Base-by-base conservation (phyloP, 2,113 vertebrate genomes). In the Daboia siamensis region DNA sequence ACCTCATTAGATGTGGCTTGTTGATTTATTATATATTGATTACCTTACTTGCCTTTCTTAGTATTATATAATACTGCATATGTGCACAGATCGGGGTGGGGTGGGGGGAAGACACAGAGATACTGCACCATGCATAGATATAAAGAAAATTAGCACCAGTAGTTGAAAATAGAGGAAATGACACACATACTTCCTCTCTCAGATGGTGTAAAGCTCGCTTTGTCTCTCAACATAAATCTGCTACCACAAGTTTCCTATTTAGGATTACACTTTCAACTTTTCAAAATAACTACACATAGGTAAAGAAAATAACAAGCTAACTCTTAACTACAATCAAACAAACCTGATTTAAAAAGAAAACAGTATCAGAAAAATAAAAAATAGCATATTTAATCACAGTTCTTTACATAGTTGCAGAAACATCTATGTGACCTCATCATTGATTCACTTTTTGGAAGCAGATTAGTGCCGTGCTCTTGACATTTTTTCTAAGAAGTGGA, bases 401-500 rank as follows among this genome's bases (percentile, higher is more conserved):
- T 29, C 26, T 69, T 90, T 26, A 48, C 13, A 0, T 24, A 44
- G 0, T 5, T 33, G 91, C 0, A 0, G 20, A 17, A 55, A 5
- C 91, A 7, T 0, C 0, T 5, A 0, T 0, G 26, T 87, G 89
- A 24, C 3, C 2, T 0, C 6, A 57, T 8, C 0, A 94, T 10
- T 57, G 33, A 54, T 89, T 93, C 74, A 88, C 74, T 52, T 90
- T 39, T 64, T 88, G 92, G 93, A 94, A 95, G 88, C 10, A 91
- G 64, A 23, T 88, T 54, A 48, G 7, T 92, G 54, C 12, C 24
- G 29, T 24, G 90, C 93, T 61, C 80, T 93, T 92, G 88, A 48
- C 48, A 89, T 90, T 87, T 93, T 55, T 95, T 96, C 94, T 64
- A 85, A 69, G 87, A 93, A 94, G 84, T 94, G 90, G 24, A 87